Base-by-base conservation (phyloP, 2,113 vertebrate genomes). In the Calyptomena viridis region DNA sequence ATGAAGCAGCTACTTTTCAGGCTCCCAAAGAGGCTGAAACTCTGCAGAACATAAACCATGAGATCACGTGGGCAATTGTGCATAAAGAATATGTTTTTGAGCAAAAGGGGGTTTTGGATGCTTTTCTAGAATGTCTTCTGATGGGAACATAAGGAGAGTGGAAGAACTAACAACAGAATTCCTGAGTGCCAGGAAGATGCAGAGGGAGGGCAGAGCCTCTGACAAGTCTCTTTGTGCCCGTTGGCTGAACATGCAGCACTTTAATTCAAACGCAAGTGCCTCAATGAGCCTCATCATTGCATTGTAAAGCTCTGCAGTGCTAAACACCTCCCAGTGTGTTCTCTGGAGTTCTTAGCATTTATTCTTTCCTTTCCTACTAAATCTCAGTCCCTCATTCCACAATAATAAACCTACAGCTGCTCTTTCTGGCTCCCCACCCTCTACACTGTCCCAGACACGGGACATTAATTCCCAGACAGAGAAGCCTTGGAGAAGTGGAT, bases 21-120 rank as follows among this genome's bases (percentile, higher is more conserved):
- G 88, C 95, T 96, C 50, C 56, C 42, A 78, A 71, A 93, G 94
- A 86, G 83, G 81, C 93, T 94, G 91, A 83, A 77, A 47, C 33
- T 59, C 76, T 62, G 90, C 76, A 39, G 78, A 92, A 83, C 66
- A 87, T n/a, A 94, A 96, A 95, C 85, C 89, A 44, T 90, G 53
- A 22, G 37, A 79, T 84, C 93, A 64, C 37, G 72, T 84, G 83
- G 83, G 73, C 83, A 90, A 53, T 76, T 87, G 30, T 30, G 49
- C 93, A 89, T 21, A 18, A 84, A 75, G 82, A 87, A 78, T 59
- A 50, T 84, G 79, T 47, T 90, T 68, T 81, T 75, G 64, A 94
- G 86, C 63, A 64, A 52, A n/a, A 76, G 63, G 11, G 27, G 6
- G 0, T 39, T 74, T 87, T 84, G 80, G 78, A 74, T 72, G 73